Evolutionary conservation across 2,888 invertebrate species (phyloP).

Genomic region (Trissoscelio sp.): DNA sequence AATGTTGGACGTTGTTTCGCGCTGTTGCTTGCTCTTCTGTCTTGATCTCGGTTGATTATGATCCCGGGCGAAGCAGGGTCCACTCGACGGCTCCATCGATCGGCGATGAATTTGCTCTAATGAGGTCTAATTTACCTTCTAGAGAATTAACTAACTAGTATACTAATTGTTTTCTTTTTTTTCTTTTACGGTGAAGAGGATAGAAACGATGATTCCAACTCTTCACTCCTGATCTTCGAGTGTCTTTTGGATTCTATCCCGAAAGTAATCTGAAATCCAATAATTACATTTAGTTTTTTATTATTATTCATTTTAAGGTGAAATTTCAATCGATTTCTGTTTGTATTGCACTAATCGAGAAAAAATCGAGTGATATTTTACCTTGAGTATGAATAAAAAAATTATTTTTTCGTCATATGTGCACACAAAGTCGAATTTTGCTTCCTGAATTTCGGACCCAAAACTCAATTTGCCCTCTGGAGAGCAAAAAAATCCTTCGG

Average conservation of each 20-base stretch:
- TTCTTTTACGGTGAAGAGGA: slow-evolving; percentile 80
- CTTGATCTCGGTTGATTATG: slow-evolving; percentile 48
- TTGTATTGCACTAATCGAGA: no score
- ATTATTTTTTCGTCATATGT: no score
- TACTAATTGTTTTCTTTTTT: slow-evolving; percentile 82
- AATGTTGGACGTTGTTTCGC: slow-evolving; percentile 39
- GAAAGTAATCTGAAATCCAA: slow-evolving; percentile 67
- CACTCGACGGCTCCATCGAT: slow-evolving; percentile 71
- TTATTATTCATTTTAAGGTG: no score
- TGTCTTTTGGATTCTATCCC: slow-evolving; percentile 75
- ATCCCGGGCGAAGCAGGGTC: slow-evolving; percentile 65
- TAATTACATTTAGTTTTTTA: no score
- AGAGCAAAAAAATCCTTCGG: no score
- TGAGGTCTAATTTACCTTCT: slow-evolving; percentile 85
- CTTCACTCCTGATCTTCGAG: slow-evolving; percentile 81
- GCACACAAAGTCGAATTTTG: no score
- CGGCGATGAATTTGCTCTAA: slow-evolving; percentile 75
- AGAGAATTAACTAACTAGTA: slow-evolving; percentile 87
- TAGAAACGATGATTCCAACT: slow-evolving; percentile 81
- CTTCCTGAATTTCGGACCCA: no score
- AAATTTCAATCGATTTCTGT: no score
- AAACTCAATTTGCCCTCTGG: no score
- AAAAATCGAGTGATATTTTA: no score
- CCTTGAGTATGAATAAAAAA: no score
- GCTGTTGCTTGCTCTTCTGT: slow-evolving; percentile 7